Evolutionary conservation across 2,888 invertebrate genomes (phyloP).

Genomic region (Tipula vernalis): DNA sequence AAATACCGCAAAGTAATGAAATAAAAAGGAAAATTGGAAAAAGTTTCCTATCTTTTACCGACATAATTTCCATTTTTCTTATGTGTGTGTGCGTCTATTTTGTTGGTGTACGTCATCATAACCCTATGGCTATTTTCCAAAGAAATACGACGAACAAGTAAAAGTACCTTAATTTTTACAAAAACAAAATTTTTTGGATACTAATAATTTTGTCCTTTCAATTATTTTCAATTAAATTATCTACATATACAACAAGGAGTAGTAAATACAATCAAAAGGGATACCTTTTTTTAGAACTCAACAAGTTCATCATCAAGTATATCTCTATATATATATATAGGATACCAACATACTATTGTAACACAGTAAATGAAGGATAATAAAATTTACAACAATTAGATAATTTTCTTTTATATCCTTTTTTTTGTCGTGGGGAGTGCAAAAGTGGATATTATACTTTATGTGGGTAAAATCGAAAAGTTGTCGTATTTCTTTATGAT

Average conservation of each 20-base stretch:
- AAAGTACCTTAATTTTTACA: not conserved
- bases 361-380: not conserved
- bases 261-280: not conserved
- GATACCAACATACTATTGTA: not conserved
- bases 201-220: conserved; percentile 4
- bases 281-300: not conserved
- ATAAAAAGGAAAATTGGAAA: not conserved
- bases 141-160: not conserved
- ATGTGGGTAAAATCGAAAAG: not conserved
- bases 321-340: not conserved
- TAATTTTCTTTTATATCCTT: not conserved
- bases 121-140: conserved; percentile 4
- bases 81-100: not conserved
- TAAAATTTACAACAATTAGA: conserved; percentile 4
- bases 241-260: not conserved
- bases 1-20: conserved; percentile 4
- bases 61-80: not conserved
- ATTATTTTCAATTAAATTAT: conserved; percentile 4
- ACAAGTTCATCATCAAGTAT: not conserved
- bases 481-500: not conserved
- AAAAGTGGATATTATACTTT: not conserved
- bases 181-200: not conserved
- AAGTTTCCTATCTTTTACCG: not conserved
- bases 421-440: not conserved
- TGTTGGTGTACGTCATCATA: not conserved